phyloP scores from a whole-genome alignment of 2,797 vertebrate species.

The Aselliscus stoliczkanus region DNA sequence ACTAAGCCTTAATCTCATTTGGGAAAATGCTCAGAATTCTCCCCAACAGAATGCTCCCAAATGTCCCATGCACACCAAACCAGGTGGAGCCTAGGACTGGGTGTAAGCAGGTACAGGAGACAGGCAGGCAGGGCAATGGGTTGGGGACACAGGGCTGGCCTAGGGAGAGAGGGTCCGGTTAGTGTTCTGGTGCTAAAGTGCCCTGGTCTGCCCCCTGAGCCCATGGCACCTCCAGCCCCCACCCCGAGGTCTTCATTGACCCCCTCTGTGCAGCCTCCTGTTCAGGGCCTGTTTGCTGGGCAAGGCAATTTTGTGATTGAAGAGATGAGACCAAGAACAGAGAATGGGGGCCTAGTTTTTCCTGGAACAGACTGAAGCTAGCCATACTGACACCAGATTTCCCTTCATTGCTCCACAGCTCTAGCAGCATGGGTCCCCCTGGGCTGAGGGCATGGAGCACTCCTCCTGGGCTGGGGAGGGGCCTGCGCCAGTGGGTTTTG shows the following conservation, averaged over 20 bases:
- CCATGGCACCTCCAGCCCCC: neutral
- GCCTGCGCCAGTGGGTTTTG: neutral
- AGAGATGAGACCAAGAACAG: neutral
- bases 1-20: neutral
- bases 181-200: neutral
- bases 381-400: neutral
- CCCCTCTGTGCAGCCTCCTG: neutral
- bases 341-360: neutral
- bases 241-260: neutral
- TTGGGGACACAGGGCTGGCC: neutral
- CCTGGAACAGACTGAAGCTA: neutral
- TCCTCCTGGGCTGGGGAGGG: neutral
- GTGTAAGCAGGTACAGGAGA: neutral
- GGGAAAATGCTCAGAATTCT: neutral
- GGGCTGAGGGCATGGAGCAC: neutral
- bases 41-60: neutral
- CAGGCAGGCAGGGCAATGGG: neutral
- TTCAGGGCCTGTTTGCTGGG: neutral
- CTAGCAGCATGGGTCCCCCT: neutral
- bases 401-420: neutral
- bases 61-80: neutral
- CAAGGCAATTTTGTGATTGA: neutral
- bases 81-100: neutral
- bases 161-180: neutral
- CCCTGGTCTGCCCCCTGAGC: neutral